Evolutionary conservation across 1,140 invertebrate genomes (phyloP), one percentile per base, ranked within the genome.

Genomic region (Sinonovacula constricta): DNA sequence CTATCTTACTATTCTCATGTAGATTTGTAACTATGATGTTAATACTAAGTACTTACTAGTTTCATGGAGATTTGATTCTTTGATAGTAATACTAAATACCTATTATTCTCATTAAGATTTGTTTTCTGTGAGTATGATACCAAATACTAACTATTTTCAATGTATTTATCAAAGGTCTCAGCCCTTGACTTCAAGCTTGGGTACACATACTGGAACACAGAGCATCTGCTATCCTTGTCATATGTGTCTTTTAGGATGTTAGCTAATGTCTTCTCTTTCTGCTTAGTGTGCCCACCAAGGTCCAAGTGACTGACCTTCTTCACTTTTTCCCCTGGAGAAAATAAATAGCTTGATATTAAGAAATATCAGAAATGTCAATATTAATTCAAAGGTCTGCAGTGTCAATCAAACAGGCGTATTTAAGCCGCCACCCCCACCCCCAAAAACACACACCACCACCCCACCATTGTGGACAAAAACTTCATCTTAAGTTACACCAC

Each of bases 131-230:
- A n/a, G n/a, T n/a, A 28, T 28, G 18, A 14, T 14, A 28, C 15
- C 24, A 26, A 18, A 24, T 22, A 24, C 49, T 24, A 59, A 78
- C 75, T 66, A 69, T 69, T 34, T n/a, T 68, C n/a, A 51, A 31
- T 34, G 33, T 69, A 51, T 78, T 69, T 62, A 28, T 78, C 49
- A 54, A 78, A 78, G 5, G 45, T 63, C 14, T 78, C 65, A 4
- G 69, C 75, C 56, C 75, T 45, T 28, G 26, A 45, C 57, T 30
- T 63, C 26, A 53, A 14, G 5, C 57, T 59, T 53, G 75, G 75
- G 51, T 69, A 78, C 22, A 78, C 36, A 34, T 60, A 67, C 18
- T 70, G 56, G 26, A 69, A 78, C 2, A 78, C 34, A 10, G 59
- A 60, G 14, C 51, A n/a, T 51, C 57, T 59, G 31, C 22, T n/a